These are phyloP conservation scores for Liodrosophila aerea DNA, from an alignment of 2,888 invertebrate genomes.

Conservation along the genomic window DNA sequence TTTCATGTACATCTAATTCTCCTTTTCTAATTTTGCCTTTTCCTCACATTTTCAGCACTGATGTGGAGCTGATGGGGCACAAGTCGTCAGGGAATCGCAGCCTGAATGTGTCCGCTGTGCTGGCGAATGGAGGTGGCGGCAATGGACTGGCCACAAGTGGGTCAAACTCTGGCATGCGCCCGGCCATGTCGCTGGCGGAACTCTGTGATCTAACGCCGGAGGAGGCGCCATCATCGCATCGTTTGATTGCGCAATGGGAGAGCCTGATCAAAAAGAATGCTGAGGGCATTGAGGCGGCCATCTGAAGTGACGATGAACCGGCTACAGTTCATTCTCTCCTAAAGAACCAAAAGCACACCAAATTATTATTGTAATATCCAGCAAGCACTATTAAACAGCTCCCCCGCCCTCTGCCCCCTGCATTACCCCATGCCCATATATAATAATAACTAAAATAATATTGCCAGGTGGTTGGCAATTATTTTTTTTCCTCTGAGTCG, in stretches of 20 bases:
- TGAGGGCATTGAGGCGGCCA: slow-evolving; percentile 59
- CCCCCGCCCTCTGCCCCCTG: not conserved
- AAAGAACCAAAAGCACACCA: slow-evolving; percentile 62
- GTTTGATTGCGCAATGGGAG: slow-evolving; percentile 92
- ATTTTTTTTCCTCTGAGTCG: no score
- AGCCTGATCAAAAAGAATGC: slow-evolving; percentile 87
- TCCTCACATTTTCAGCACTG: no score
- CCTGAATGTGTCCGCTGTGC: slow-evolving; percentile 41
- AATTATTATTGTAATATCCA: slow-evolving; percentile 63
- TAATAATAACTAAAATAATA: not conserved
- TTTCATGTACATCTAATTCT: no score
- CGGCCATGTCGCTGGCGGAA: slow-evolving; percentile 87
- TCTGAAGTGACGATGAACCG: slow-evolving; percentile 29
- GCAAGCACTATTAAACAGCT: slow-evolving; percentile 29
- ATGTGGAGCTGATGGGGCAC: slow-evolving; percentile 51
- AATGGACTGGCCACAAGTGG: slow-evolving; percentile 17
- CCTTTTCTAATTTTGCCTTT: no score
- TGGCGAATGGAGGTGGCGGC: slow-evolving; percentile 43
- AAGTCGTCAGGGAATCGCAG: slow-evolving; percentile 63
- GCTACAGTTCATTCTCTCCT: slow-evolving; percentile 2
- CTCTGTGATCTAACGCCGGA: slow-evolving; percentile 87
- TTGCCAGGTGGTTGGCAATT: not conserved
- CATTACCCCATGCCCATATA: not conserved
- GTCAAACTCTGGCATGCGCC: slow-evolving; percentile 84
- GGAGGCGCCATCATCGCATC: slow-evolving; percentile 87